A percentile compares a stretch with the other conserved stretches of the same genome.
Evolutionary conservation across 2,888 invertebrate genomes (phyloP).

Genomic region (Blera fallax): DNA sequence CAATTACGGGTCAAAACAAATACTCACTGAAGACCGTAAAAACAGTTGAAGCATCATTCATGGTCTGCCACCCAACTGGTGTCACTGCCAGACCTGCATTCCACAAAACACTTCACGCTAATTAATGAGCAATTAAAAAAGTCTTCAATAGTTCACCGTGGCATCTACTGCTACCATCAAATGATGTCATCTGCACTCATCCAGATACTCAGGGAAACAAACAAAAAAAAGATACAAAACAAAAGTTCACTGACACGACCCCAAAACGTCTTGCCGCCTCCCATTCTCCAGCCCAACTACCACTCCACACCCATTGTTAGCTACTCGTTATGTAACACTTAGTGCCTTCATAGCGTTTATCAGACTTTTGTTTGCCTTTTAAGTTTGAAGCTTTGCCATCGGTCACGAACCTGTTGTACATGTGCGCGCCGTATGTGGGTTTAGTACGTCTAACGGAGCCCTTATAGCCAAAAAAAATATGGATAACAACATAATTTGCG

Average conservation of each 20-base stretch:
- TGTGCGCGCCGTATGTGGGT: not conserved
- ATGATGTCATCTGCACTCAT: not conserved
- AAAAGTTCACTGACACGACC: conserved; percentile 30
- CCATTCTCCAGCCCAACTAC: not conserved
- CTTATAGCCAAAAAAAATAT: not conserved
- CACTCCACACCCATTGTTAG: not conserved
- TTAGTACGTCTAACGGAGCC: conserved; percentile 32
- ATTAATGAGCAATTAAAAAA: not conserved
- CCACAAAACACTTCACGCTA: not conserved
- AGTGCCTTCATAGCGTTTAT: not conserved
- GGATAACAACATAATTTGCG: not conserved
- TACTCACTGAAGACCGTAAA: not conserved
- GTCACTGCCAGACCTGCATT: not conserved
- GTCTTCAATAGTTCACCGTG: not conserved
- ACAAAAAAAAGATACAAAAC: not conserved
- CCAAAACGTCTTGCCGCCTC: not conserved
- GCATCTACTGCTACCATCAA: not conserved
- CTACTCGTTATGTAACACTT: not conserved
- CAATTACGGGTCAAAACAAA: not conserved
- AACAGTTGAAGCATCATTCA: not conserved
- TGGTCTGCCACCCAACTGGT: not conserved
- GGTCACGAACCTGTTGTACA: not conserved
- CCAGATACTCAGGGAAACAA: too few relatives aligned
- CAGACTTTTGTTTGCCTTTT: not conserved
- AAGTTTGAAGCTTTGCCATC: conserved; percentile 5